Base-by-base conservation (phyloP, 2,797 vertebrate species). In the Manis crassicaudata region DNA sequence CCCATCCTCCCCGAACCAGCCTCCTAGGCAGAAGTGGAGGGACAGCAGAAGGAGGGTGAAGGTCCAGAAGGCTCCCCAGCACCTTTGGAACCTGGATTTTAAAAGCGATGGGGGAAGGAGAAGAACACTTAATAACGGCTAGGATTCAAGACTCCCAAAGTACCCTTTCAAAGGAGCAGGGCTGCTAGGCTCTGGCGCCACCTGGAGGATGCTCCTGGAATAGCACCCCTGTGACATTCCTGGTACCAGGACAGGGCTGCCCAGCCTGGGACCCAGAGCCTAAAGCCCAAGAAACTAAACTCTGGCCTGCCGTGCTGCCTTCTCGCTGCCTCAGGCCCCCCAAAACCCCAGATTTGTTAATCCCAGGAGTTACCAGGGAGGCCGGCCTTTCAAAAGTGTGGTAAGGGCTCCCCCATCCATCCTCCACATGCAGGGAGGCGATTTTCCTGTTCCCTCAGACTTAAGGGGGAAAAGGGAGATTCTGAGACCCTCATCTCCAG, bases 31-130 rank as follows among this genome's bases (percentile, higher is more conserved):
- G 90, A 96, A 77, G 86, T 84, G 80, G 96, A 96, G 40, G 92
- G 94, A 27, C 76, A 58, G 84, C 73, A 88, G 68, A 77, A 79
- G 4, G 93, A 92, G 5, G 92, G 75, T 4, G 95, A 85, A 35
- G 94, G 52, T 90, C 86, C 94, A 29, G 95, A 58, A 68, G 87
- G 27, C 70, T 95, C 97, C 67, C 72, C 54, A 25, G 80, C 81
- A 79, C 87, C 92, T 88, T 77, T 96, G 93, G 97, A 97, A 92
- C 97, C 97, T 98, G 94, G 21, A 68, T 86, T 75, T 56, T 52
- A 62, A 94, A 91, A 75, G 56, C 5, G 18, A 65, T 13, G 8
- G 3, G 65, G 14, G 0, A 52, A 46, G 62, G 72, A 50, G 23
- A 46, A 67, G 62, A 50, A 75, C 10, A 40, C 6, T 46, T 20